These are phyloP conservation scores for Okapia johnstoni DNA, from an alignment of 2,113 vertebrate genomes.

Conservation along the genomic window DNA sequence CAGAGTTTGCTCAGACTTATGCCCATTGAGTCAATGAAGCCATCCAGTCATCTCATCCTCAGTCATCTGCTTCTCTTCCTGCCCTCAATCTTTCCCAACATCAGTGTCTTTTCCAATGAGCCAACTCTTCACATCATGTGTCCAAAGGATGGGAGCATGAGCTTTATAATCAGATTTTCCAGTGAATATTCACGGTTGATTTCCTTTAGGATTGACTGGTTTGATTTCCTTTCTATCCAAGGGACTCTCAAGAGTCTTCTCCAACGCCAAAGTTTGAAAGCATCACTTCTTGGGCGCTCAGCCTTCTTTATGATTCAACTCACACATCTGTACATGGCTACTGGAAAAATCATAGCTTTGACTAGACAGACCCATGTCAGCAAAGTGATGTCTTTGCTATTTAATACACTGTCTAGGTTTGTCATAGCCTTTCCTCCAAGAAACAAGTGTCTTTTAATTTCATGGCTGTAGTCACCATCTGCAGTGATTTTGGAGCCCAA, in stretches of 20 bases:
- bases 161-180: not conserved
- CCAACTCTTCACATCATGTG: not conserved
- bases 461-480: not conserved
- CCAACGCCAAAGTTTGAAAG: not conserved
- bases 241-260: not conserved
- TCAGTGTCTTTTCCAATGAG: fast-evolving
- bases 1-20: not conserved
- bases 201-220: not conserved
- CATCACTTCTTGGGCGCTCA: not conserved
- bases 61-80: not conserved
- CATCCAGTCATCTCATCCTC: not conserved
- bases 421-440: not conserved
- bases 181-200: not conserved
- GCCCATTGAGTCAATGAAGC: not conserved
- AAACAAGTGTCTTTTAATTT: not conserved
- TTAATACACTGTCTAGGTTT: not conserved
- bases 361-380: not conserved
- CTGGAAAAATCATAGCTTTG: not conserved
- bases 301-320: not conserved
- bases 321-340: not conserved
- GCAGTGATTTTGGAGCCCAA: not conserved
- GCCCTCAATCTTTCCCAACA: not conserved
- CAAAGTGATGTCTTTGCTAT: not conserved
- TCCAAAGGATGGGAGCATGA: not conserved
- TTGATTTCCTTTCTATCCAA: not conserved